These are phyloP conservation scores for Capitulum mitella DNA, from an alignment of 2,888 invertebrate genomes.

Conservation along the genomic window DNA sequence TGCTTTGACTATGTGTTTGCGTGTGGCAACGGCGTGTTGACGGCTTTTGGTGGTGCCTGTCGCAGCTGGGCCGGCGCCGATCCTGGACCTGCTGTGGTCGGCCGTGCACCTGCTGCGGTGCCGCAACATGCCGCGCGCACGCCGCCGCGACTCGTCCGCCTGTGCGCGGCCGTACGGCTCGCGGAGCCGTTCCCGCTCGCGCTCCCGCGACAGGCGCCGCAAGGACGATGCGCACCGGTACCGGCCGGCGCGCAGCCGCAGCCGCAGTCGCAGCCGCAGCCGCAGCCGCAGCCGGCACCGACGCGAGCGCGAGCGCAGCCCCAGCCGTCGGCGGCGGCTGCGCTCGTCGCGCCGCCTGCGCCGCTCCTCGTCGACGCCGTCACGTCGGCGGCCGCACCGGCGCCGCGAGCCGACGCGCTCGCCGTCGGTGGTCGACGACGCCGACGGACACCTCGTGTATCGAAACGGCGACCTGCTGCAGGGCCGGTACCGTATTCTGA, in stretches of 20 bases:
- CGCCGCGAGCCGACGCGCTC: conserved; percentile 2
- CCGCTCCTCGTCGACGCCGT: not conserved
- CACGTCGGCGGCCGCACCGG: not conserved
- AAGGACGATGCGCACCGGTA: not conserved
- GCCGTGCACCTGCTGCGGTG: not conserved
- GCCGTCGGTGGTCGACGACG: conserved; percentile 28
- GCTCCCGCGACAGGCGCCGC: not conserved
- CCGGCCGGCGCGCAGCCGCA: not conserved
- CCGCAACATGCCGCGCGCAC: conserved; percentile 18
- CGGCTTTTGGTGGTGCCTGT: too few species aligned
- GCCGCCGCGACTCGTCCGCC: conserved; percentile 10
- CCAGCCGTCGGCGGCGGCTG: not conserved
- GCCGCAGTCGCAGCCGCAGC: not conserved
- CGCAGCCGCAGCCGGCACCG: not conserved
- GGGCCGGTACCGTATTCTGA: conserved; percentile 40
- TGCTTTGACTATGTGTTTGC: too few species aligned
- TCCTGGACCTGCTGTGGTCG: conserved; percentile 1
- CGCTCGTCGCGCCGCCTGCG: conserved; percentile 13
- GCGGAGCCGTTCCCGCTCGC: not conserved
- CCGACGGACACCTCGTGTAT: conserved; percentile 35
- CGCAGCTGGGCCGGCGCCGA: too few species aligned
- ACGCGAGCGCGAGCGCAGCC: not conserved
- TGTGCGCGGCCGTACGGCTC: not conserved
- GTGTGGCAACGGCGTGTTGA: too few species aligned
- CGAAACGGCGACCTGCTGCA: conserved; percentile 32